A percentile compares a stretch with the other conserved stretches of the same genome.
phyloP scores from a whole-genome alignment of 2,113 vertebrate genomes.

The Himantopus leucocephalus region DNA sequence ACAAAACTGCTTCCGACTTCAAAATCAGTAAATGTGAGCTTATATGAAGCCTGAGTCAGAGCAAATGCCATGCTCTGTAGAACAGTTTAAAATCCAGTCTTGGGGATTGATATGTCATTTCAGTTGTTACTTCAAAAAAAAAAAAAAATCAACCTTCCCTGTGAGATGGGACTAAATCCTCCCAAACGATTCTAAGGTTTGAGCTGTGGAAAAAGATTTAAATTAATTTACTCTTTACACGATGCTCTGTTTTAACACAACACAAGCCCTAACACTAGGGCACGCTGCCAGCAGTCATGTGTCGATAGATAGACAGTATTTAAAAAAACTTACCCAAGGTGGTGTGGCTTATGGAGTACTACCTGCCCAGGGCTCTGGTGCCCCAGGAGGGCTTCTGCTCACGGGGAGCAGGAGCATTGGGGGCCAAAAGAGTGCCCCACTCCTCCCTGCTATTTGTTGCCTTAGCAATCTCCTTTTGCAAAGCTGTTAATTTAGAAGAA shows the following conservation, averaged over 20 bases:
- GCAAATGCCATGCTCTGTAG: not conserved
- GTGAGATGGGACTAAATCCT: not conserved
- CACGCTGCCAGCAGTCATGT: not conserved
- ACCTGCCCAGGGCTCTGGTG: not conserved
- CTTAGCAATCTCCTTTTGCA: not conserved
- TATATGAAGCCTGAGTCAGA: not conserved
- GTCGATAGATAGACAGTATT: rapidly evolving
- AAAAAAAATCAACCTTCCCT: not conserved
- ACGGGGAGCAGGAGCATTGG: not conserved
- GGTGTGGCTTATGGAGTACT: not conserved
- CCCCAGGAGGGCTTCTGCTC: not conserved
- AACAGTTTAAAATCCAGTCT: not conserved
- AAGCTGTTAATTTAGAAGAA: not conserved
- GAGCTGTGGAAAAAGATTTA: not conserved
- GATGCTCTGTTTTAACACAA: not conserved
- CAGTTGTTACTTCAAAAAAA: not conserved
- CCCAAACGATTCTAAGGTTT: not conserved
- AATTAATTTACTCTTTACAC: not conserved
- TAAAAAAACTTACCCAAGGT: not conserved
- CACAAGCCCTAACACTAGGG: too few relatives aligned
- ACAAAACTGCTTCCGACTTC: not conserved
- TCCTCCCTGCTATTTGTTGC: not conserved
- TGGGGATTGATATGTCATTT: not conserved
- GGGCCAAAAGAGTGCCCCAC: rapidly evolving
- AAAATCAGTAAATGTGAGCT: not conserved